Conservation (phyloP, 2,888 invertebrate genomes). For the Acanthacorydalis orientalis region DNA sequence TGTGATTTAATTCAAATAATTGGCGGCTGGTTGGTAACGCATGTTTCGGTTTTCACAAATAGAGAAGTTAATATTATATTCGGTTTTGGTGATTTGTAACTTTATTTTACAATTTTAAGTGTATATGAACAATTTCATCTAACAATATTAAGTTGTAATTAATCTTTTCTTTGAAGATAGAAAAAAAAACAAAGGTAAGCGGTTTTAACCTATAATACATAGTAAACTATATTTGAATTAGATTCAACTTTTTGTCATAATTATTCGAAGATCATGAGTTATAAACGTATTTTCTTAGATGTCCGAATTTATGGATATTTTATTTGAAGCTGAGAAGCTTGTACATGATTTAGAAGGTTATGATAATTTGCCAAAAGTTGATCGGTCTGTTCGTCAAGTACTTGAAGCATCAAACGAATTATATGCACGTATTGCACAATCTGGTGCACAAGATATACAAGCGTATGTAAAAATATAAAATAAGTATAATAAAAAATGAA, state of each 20-base stretch:
- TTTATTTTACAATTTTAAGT: no score
- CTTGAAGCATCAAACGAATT: conserved; percentile 80
- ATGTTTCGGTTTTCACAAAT: no score
- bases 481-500: background rate
- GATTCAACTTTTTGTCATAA: background rate
- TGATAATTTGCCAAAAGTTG: conserved; percentile 69
- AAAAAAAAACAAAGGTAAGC: background rate
- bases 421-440: conserved; percentile 71
- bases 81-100: no score
- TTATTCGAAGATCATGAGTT: background rate
- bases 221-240: background rate
- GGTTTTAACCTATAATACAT: background rate
- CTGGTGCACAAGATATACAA: conserved; percentile 78
- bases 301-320: conserved; percentile 66
- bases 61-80: no score
- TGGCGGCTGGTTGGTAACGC: no score
- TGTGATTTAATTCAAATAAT: no score
- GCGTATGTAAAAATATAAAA: conserved; percentile 44
- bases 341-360: conserved; percentile 77
- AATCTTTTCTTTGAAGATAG: no score
- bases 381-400: conserved; percentile 80
- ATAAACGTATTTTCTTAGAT: conserved; percentile 13
- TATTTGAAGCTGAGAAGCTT: conserved; percentile 83
- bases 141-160: no score
- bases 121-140: no score